A percentile compares a stretch with the other conserved stretches of the same genome.
Conservation (phyloP, 1,140 invertebrate genomes). For the Armadillidium nasatum region DNA sequence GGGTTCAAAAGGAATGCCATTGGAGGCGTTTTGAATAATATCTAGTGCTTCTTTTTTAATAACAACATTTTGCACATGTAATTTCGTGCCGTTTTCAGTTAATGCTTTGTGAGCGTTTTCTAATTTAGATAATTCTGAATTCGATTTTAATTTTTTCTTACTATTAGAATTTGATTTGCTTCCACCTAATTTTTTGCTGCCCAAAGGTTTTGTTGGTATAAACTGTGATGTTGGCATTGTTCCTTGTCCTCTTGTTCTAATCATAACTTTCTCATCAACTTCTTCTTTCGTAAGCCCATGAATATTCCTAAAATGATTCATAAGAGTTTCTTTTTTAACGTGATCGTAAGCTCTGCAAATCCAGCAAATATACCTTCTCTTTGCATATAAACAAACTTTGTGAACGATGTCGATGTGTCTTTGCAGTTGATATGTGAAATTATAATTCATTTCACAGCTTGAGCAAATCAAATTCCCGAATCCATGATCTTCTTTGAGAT, state of each 20-base stretch:
- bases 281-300: constrained; percentile 37
- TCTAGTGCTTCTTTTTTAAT: not conserved
- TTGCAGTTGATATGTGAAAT: constrained; percentile 42
- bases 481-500: constrained; percentile 44
- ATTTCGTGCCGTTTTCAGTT: constrained; percentile 9
- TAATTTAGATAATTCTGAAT: constrained; percentile 12
- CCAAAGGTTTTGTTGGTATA: constrained; percentile 43
- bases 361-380: constrained; percentile 44
- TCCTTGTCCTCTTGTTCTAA: constrained; percentile 43
- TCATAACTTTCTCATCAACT: constrained; percentile 43
- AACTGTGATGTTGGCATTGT: constrained; percentile 45
- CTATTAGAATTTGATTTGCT: not conserved
- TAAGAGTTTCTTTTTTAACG: constrained; percentile 44
- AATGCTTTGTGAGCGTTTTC: not conserved
- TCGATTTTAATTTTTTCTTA: not conserved
- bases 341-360: constrained; percentile 44
- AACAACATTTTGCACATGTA: constrained; percentile 3
- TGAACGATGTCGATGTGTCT: constrained; percentile 44
- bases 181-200: constrained; percentile 35
- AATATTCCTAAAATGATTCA: constrained; percentile 43
- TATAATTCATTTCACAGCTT: constrained; percentile 44
- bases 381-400: constrained; percentile 41
- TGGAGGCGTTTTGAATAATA: not conserved
- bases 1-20: not conserved
- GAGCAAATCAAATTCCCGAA: constrained; percentile 38